Base-by-base conservation (phyloP, 2,113 vertebrate genomes). In the Nyctibius bracteatus region DNA sequence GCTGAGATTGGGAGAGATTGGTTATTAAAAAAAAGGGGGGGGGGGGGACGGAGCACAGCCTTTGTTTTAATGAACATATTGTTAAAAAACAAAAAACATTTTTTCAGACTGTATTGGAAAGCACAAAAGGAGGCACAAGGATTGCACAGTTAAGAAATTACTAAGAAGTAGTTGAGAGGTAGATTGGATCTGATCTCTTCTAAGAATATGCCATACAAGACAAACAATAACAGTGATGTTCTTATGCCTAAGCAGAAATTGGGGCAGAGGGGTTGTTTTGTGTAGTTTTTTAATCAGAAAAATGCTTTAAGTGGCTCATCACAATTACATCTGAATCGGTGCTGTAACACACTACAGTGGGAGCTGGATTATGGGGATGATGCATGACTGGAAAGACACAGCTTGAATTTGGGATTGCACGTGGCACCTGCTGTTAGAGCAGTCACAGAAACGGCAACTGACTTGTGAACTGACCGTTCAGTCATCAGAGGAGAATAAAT, bases 401-500 rank as follows among this genome's bases (percentile, higher is more conserved):
- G 94, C 55, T 94, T 87, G 94, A 94, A 75, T 82, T 93, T 79
- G 18, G 41, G 83, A 72, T 61, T 74, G 68, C 47, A 30, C 1
- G 55, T 2, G 0, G 39, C 39, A 23, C 51, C 68, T 88, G 44
- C 73, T 13, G 2, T 80, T 86, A 55, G 44, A 84, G 72, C 81
- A 59, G 85, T 74, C 62, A 83, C 49, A 39, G 77, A 57, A 88
- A 27, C 51, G 59, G 72, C 0, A 0, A 55, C 54, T 68, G 66
- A 22, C 25, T 47, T 61, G 39, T 57, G 57, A 86, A 23, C 58
- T 88, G 87, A 88, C 52, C 31, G 14, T 66, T 58, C 52, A 84
- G 28, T 72, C 68, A 43, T 8, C 82, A 86, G 70, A 44, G 59
- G 66, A 65, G 57, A 96, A 88, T 75, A 90, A 96, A 81, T 84